Conservation (phyloP, 2,113 vertebrate species). For the Leucopsar rothschildi region DNA sequence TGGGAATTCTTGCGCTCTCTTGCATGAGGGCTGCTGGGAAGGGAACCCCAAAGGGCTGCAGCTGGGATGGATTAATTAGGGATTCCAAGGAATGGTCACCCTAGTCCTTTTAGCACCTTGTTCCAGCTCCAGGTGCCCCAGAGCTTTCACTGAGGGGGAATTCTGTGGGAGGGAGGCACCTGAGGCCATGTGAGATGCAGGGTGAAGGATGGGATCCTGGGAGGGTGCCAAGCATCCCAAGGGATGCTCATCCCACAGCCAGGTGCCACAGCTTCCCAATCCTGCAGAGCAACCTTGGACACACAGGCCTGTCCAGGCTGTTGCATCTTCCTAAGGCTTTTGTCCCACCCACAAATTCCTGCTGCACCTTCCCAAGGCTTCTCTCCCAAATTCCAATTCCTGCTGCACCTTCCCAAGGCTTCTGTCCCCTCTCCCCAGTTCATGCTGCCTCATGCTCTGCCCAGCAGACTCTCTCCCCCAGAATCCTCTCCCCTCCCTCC, state of each 20-base stretch:
- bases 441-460: background rate
- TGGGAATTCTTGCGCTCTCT: conserved; percentile 8
- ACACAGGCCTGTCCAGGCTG: background rate
- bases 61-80: conserved; percentile 4
- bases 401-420: background rate
- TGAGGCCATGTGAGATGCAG: background rate
- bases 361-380: background rate
- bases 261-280: fast-evolving
- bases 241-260: background rate
- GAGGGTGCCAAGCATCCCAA: background rate
- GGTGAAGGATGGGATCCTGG: background rate
- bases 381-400: background rate
- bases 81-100: background rate
- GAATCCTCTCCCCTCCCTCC: background rate
- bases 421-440: too few species aligned
- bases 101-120: background rate
- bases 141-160: fast-evolving
- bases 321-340: background rate
- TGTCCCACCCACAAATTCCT: background rate
- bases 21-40: background rate
- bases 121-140: background rate
- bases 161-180: background rate
- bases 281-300: background rate
- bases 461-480: background rate
- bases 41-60: conserved; percentile 18